phyloP scores from a whole-genome alignment of 2,888 invertebrate genomes.

The Drosophila meridionalis region DNA sequence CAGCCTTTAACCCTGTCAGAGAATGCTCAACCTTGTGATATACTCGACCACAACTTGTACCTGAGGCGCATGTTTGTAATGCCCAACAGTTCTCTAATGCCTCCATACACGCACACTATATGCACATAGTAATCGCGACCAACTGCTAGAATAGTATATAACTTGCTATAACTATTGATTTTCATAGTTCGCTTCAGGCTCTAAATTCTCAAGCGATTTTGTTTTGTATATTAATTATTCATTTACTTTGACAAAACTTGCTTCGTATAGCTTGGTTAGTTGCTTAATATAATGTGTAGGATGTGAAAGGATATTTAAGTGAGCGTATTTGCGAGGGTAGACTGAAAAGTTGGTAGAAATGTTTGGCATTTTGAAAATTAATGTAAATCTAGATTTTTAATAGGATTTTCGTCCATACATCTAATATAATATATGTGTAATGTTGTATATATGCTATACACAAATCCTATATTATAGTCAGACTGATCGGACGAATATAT shows the following conservation, averaged over 20 bases:
- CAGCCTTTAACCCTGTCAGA: conserved; percentile 25
- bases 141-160: conserved; percentile 7
- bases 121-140: not conserved
- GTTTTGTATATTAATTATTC: not conserved
- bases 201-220: not conserved
- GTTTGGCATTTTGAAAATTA: not conserved
- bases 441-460: not conserved
- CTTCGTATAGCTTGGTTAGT: conserved; percentile 8
- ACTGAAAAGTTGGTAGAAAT: not conserved
- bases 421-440: not conserved
- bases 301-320: not conserved
- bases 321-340: not conserved
- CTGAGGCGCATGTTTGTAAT: conserved; percentile 81
- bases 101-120: not conserved
- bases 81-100: conserved; percentile 27
- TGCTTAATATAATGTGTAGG: not conserved
- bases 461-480: not conserved
- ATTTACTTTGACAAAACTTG: not conserved
- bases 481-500: not conserved
- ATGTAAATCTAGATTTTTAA: not conserved
- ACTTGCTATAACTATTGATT: conserved; percentile 1
- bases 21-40: conserved; percentile 72
- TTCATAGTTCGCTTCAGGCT: not conserved
- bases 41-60: conserved; percentile 79
- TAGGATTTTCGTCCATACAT: not conserved